These are phyloP conservation scores for Drosophila bocqueti DNA, from an alignment of 1,140 invertebrate species.

Conservation along the genomic window DNA sequence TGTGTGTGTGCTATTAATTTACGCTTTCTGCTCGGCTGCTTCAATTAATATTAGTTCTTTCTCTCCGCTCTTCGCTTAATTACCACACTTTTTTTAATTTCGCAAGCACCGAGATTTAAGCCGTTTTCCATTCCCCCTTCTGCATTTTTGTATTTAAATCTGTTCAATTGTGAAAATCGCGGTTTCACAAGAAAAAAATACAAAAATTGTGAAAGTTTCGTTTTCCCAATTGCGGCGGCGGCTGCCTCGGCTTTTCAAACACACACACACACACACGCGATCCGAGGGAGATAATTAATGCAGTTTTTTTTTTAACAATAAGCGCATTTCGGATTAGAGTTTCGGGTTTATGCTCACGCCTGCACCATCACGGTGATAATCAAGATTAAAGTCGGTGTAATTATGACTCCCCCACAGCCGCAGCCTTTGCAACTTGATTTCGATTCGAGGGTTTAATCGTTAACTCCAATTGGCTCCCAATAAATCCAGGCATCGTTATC, in stretches of 20 bases:
- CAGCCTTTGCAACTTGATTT: not conserved
- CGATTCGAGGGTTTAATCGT: not conserved
- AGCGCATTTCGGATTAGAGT: constrained; percentile 23
- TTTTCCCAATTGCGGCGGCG: constrained; percentile 44
- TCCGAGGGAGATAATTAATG: constrained; percentile 31
- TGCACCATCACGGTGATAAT: constrained; percentile 25
- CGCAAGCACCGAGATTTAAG: constrained; percentile 31
- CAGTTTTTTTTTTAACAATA: constrained; percentile 22
- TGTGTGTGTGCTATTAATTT: constrained; percentile 63
- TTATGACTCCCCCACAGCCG: not conserved
- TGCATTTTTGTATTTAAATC: constrained; percentile 57
- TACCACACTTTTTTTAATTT: constrained; percentile 52
- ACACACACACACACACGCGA: not conserved
- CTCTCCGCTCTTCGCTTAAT: constrained; percentile 64
- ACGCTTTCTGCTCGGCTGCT: constrained; percentile 79
- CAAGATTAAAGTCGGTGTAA: not conserved
- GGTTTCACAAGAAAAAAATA: constrained; percentile 52
- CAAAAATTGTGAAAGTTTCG: constrained; percentile 70
- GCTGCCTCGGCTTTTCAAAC: constrained; percentile 33
- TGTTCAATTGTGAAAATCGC: constrained; percentile 65
- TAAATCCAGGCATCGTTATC: constrained; percentile 19
- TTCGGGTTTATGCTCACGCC: constrained; percentile 9
- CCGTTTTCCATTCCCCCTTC: constrained; percentile 6
- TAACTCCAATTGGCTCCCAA: constrained; percentile 10
- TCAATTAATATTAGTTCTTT: constrained; percentile 83